A percentile compares a stretch with the other conserved stretches of the same genome.
These are phyloP conservation scores for Isoperla grammatica DNA, from an alignment of 2,888 invertebrate species.

Conservation along the genomic window DNA sequence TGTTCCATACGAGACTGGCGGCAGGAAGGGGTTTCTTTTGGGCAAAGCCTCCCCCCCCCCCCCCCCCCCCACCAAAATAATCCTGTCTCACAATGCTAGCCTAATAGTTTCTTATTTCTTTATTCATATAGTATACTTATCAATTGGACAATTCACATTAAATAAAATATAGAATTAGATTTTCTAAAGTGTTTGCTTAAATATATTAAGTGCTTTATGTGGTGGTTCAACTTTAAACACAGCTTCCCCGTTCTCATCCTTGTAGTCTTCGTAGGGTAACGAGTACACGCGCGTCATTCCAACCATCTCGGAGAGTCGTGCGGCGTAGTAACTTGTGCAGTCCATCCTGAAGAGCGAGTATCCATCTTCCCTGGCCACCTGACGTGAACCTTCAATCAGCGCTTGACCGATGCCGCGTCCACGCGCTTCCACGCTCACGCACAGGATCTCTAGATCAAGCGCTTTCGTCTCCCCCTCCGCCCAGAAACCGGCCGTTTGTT, in stretches of 20 bases:
- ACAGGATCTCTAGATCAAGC: conserved; percentile 8
- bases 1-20: too few relatives aligned
- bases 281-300: conserved; percentile 8
- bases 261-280: not conserved
- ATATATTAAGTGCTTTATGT: not conserved
- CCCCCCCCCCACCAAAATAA: too few relatives aligned
- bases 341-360: conserved; percentile 3
- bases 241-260: not conserved
- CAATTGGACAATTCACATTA: too few relatives aligned
- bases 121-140: too few relatives aligned
- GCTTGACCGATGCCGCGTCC: not conserved
- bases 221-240: not conserved
- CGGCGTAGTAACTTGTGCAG: conserved; percentile 11
- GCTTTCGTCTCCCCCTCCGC: not conserved
- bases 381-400: not conserved
- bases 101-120: too few relatives aligned
- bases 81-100: too few relatives aligned
- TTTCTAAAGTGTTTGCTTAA: not conserved
- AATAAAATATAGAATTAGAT: too few relatives aligned
- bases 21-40: too few relatives aligned
- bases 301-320: not conserved
- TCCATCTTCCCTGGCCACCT: not conserved
- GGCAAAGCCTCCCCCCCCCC: too few relatives aligned
- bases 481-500: not conserved
- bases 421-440: not conserved